These are phyloP conservation scores for Lutjanus campechanus DNA, from an alignment of 2,797 vertebrate genomes.

Conservation along the genomic window DNA sequence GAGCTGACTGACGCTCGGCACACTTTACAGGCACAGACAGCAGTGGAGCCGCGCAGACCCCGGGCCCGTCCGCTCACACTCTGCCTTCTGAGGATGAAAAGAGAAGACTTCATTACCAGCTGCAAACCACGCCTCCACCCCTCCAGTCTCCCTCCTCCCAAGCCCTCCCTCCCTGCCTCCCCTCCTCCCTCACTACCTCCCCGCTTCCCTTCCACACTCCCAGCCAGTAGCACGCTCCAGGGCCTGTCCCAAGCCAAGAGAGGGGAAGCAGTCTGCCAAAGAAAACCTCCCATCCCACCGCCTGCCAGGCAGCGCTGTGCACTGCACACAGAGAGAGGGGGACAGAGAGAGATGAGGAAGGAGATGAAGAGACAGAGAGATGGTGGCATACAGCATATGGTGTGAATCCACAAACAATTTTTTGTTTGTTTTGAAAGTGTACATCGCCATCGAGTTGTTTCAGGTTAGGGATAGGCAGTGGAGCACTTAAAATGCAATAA, in stretches of 20 bases:
- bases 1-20: slow-evolving; percentile 57
- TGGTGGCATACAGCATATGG: slow-evolving; percentile 13
- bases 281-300: slow-evolving; percentile 83
- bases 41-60: slow-evolving; percentile 85
- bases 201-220: slow-evolving; percentile 86
- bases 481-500: slow-evolving; percentile 18
- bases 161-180: slow-evolving; percentile 78
- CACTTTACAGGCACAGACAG: slow-evolving; percentile 79
- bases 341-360: slow-evolving; percentile 37
- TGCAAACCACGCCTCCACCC: slow-evolving; percentile 87
- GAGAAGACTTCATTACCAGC: slow-evolving; percentile 95
- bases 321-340: slow-evolving; percentile 51
- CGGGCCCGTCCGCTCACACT: slow-evolving; percentile 87
- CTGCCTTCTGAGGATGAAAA: slow-evolving; percentile 94
- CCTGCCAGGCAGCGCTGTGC: slow-evolving; percentile 75
- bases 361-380: slow-evolving; percentile 40
- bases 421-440: slow-evolving; percentile 53
- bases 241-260: slow-evolving; percentile 83
- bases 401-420: slow-evolving; percentile 40
- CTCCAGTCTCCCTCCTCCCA: slow-evolving; percentile 73
- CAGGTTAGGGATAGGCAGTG: slow-evolving; percentile 10
- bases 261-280: slow-evolving; percentile 83
- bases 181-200: slow-evolving; percentile 78
- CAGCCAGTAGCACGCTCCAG: slow-evolving; percentile 92
- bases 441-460: slow-evolving; percentile 18